A percentile compares a stretch with the other conserved stretches of the same genome.
These are phyloP conservation scores for Lasioglossum oenotherae DNA, from an alignment of 2,888 invertebrate genomes.

Conservation along the genomic window DNA sequence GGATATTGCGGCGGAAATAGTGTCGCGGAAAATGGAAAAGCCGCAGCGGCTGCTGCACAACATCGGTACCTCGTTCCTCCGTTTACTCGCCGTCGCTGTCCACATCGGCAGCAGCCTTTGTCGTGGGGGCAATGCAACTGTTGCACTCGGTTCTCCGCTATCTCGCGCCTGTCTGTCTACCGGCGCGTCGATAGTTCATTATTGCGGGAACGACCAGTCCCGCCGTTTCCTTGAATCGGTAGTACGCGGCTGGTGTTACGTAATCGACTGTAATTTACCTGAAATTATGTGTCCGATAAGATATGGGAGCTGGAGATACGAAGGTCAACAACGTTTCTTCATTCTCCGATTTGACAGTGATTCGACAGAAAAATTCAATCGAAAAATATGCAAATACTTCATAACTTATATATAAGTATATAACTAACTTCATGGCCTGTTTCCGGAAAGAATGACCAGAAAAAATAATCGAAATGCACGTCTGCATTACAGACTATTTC, in stretches of 20 bases:
- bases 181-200: slow-evolving; percentile 42
- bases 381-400: background rate
- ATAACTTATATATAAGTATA: too few relatives aligned
- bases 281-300: slow-evolving; percentile 46
- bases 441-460: too few relatives aligned
- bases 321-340: background rate
- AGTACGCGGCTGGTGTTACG: background rate
- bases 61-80: slow-evolving; percentile 27
- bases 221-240: slow-evolving; percentile 8
- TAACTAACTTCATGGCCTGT: too few relatives aligned
- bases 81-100: slow-evolving; percentile 29
- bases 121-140: slow-evolving; percentile 56
- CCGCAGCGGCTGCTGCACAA: slow-evolving; percentile 52
- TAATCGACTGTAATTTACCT: slow-evolving; percentile 35
- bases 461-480: too few relatives aligned
- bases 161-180: slow-evolving; percentile 43
- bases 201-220: slow-evolving; percentile 21
- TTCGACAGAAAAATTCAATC: background rate
- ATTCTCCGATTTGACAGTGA: background rate
- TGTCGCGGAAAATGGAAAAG: slow-evolving; percentile 72
- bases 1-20: slow-evolving; percentile 69
- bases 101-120: slow-evolving; percentile 13
- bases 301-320: background rate
- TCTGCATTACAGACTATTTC: too few relatives aligned
- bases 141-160: slow-evolving; percentile 52